Base-by-base conservation (phyloP, 2,888 invertebrate genomes). In the Chaetogeoica ovagalla region DNA sequence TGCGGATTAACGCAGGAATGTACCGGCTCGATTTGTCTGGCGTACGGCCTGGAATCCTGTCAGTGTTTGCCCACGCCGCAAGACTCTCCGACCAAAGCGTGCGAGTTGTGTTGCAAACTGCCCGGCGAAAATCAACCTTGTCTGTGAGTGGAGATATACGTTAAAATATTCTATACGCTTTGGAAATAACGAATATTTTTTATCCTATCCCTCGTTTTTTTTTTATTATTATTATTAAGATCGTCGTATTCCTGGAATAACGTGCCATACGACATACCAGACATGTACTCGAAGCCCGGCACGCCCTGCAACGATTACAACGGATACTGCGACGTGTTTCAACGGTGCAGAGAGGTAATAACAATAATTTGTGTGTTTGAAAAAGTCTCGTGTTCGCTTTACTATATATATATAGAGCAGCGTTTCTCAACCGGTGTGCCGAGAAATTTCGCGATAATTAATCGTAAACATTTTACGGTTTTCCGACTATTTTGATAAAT, bases 1-100 rank as follows among this genome's bases (percentile, higher is more conserved):
- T 52, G 19, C 39, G 21, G 4, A 59, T 15, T 71, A 1, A 2
- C 43, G 30, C 21, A 94, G 94, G 94, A 97, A 87, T 98, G 98
- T 86, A 96, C 96, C 0, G 97, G 97, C 1, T 97, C 97, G n/a
- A 97, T 99, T 85, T 99, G 98, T 88, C 89, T 97, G 84, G 95
- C 95, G 7, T 97, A 97, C 86, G 96, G 96, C 17, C 89, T 98
- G 87, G 95, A 97, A 87, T 97, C 97, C 59, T 98, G 98, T 86
- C 96, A 96, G 86, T 96, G 96, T 86, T 91, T 92, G 84, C 91
- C 94, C 9, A 91, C 92, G 57, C 90, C 91, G 71, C 91, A 90
- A 84, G 95, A 96, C 86, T 90, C 91, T 84, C 90, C 92, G 83
- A 94, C 94, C 52, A 94, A 96, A 84, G 93, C 95, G 1, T 97